Base-by-base conservation (phyloP, 1,140 invertebrate genomes). In the Periplaneta americana region DNA sequence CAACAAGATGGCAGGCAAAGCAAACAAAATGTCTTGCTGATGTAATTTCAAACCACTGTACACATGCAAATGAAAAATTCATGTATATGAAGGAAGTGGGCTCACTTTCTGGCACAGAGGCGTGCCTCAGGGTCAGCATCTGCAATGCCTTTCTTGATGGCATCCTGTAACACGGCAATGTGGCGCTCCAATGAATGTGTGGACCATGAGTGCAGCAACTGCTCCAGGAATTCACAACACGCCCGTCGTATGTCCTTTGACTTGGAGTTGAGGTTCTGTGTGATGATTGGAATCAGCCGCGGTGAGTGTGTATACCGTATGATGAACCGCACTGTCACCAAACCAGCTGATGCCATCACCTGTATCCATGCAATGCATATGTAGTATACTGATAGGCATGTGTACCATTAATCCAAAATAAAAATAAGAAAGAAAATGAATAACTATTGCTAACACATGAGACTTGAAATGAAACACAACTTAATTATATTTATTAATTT, bases 111-210 rank as follows among this genome's bases (percentile, higher is more conserved):
- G 0, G 94, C 93, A 84, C 91, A 90, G 1, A 91, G 92, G 85
- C 98, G 90, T 9, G 97, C 97, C 83, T 97, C 95, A 28, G 94
- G 90, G 88, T 99, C 98, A 0, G 98, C 97, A 91, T 99, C 98
- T 10, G 93, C 92, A 57, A 98, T 94, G 6, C 96, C 97, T 84
- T 95, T 95, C 85, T 96, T 96, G 9, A 99, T 94, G 0, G 95
- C 93, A 82, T 98, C 97, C 81, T 96, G 92, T 0, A 99, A 86
- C 22, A 92, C 87, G 0, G 90, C 88, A 34, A 95, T 91, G 86
- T 98, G 95, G 87, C 92, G 95, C 87, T 99, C 97, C 80, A 99
- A 88, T 31, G 93, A 90, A 84, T 93, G 90, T 0, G 94, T 92
- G 35, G 95, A 92, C 98, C 98, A 99, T 13, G 93, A 93, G 84